Conservation (phyloP, 2,797 vertebrate genomes). For the Pangasius mekongensis region DNA sequence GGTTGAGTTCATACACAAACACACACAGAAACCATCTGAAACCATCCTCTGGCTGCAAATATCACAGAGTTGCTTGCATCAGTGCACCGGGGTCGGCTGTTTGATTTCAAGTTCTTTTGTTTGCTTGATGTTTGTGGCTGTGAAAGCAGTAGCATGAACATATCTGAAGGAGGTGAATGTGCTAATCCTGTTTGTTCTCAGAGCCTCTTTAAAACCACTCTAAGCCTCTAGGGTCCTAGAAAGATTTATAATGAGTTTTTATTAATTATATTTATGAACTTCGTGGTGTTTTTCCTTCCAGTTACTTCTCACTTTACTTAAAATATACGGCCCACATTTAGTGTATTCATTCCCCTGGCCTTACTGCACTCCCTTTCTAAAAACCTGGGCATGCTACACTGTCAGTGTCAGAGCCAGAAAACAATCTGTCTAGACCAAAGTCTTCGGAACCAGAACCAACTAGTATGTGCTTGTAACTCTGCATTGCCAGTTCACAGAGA, state of each 20-base stretch:
- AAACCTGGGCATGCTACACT: not conserved
- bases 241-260: not conserved
- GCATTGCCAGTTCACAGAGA: not conserved
- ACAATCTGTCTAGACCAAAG: not conserved
- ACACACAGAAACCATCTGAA: not conserved
- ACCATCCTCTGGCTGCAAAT: not conserved
- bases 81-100: not conserved
- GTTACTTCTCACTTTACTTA: not conserved
- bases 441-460: not conserved
- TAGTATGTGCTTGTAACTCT: not conserved
- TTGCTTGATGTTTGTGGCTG: constrained; percentile 16
- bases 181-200: not conserved
- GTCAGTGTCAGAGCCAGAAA: not conserved
- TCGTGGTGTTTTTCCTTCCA: not conserved
- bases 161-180: not conserved
- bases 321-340: no score
- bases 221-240: not conserved
- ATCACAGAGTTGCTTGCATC: constrained; percentile 11
- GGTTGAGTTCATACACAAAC: constrained; percentile 7
- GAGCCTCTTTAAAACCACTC: not conserved
- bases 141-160: constrained; percentile 1
- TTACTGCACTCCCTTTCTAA: not conserved
- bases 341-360: not conserved
- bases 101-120: constrained; percentile 14
- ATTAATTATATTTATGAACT: constrained; percentile 17